These are phyloP conservation scores for Myotis planiceps DNA, from an alignment of 2,797 vertebrate species.

Conservation along the genomic window DNA sequence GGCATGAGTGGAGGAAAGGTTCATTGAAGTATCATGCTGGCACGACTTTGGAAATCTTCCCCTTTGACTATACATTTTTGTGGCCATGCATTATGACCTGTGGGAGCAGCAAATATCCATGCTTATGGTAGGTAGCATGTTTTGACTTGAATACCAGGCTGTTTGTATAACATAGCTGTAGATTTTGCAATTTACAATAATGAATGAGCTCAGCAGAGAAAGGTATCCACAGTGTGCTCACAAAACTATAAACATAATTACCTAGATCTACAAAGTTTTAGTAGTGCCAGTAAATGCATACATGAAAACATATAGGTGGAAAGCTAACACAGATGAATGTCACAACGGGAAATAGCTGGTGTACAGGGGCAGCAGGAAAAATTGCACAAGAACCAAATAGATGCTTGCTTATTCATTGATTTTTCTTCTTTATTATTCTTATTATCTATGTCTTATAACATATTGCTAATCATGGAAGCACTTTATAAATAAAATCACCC, in stretches of 20 bases:
- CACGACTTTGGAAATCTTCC: neutral
- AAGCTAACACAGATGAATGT: neutral
- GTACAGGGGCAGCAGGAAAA: neutral
- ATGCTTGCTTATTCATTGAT: neutral
- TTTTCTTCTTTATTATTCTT: neutral
- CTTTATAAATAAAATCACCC: neutral
- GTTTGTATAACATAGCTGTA: neutral
- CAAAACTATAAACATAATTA: neutral
- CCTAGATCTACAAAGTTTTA: neutral
- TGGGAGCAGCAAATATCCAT: neutral
- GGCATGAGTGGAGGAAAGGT: neutral
- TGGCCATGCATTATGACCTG: neutral
- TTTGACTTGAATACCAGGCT: neutral
- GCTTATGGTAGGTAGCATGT: too few species aligned
- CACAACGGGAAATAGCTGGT: neutral
- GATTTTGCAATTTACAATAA: neutral
- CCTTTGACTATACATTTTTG: neutral
- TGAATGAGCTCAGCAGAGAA: neutral
- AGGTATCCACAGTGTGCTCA: neutral
- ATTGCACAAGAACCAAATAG: neutral
- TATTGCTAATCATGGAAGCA: neutral
- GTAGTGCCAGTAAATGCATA: neutral
- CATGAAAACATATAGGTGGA: neutral
- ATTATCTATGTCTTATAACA: neutral
- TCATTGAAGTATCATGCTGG: neutral